A percentile compares a stretch with the other conserved stretches of the same genome.
These are phyloP conservation scores for Neoarius graeffei DNA, from an alignment of 2,113 vertebrate genomes.

Conservation along the genomic window DNA sequence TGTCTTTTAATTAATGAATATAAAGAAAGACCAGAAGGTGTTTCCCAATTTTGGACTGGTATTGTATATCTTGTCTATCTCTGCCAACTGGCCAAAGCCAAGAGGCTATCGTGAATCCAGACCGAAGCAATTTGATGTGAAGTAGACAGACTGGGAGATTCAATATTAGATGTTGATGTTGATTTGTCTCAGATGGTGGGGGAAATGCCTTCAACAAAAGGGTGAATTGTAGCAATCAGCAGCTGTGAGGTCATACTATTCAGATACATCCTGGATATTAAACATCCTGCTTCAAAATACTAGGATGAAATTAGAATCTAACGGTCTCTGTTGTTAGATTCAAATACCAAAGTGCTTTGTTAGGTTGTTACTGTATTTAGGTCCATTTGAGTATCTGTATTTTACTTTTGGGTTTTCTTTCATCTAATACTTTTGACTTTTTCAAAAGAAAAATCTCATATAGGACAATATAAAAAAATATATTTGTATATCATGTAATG, in stretches of 20 bases:
- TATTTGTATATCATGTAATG: too few species aligned
- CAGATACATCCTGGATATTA: constrained; percentile 4
- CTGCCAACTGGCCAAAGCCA: neutral
- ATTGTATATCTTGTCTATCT: too few species aligned
- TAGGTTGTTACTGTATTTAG: neutral
- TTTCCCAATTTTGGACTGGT: too few species aligned
- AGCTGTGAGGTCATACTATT: neutral
- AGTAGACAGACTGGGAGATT: neutral
- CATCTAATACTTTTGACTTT: neutral
- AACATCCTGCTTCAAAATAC: neutral
- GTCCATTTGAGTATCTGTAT: neutral
- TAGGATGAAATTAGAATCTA: neutral
- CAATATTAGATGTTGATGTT: neutral
- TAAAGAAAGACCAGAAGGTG: too few species aligned
- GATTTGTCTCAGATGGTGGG: neutral
- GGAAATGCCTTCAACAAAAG: constrained; percentile 3
- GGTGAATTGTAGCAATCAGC: neutral
- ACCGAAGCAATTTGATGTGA: neutral
- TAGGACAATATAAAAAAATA: neutral
- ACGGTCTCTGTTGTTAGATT: neutral
- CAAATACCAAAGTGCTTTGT: neutral
- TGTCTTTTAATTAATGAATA: too few species aligned
- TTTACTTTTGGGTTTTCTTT: neutral
- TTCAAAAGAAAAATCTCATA: neutral
- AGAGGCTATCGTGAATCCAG: neutral